Base-by-base conservation (phyloP, 2,888 invertebrate species). In the Plebejus melissa region DNA sequence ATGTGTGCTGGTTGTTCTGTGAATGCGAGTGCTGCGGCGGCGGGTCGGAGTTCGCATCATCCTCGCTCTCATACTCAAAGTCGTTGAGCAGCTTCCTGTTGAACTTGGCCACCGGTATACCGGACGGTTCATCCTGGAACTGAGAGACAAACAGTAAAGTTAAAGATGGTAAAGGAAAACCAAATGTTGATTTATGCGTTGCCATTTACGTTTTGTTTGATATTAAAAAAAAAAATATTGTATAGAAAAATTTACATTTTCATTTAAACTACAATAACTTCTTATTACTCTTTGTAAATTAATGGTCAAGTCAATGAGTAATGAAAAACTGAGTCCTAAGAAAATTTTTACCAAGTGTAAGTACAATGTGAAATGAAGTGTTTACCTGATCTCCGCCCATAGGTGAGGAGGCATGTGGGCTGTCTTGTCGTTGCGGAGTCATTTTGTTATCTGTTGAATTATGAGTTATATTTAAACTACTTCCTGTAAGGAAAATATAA, bases 41-140 rank as follows among this genome's bases (percentile, higher is more conserved):
- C 4, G 80, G 80, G 41, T 87, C 88, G 11, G 95, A 80, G 0
- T 83, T 81, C 1, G 84, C 83, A n/a, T 98, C 98, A 76, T 98
- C 98, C 79, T 98, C 98, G 81, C 98, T 98, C 76, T 97, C 98
- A 86, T 98, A 98, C 88, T 98, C 98, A 88, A 97, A 98, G 89
- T 98, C 91, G 22, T 94, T 94, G 38, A 98, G 90, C 22, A 98
- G 90, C 85, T 98, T 97, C 84, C 97, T 95, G 86, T 97, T 97
- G 87, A 97, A 97, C 85, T 97, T 97, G 4, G 96, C 95, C 1
- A 92, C 86, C 0, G 88, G 85, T 1, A 80, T 81, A 16, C 88
- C 84, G 0, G 89, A 87, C 0, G 89, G 84, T 75, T 91, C 88
- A 71, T 92, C 92, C 84, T 93, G 92, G 79, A 91, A 92, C 89